phyloP scores from a whole-genome alignment of 1,140 invertebrate species.

The Antheraea pernyi region DNA sequence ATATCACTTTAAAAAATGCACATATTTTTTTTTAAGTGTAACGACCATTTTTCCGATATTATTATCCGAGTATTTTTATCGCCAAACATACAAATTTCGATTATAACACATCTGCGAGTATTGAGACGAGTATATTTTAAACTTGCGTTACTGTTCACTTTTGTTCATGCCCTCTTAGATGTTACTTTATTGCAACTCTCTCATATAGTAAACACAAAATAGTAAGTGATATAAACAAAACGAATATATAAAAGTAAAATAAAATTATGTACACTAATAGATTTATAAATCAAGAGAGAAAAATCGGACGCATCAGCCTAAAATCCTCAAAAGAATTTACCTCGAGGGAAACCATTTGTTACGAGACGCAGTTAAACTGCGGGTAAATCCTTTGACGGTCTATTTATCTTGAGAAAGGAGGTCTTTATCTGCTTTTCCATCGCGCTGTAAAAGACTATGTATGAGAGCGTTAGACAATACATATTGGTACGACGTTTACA shows the following conservation, averaged over 20 bases:
- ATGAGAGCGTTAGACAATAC: background rate
- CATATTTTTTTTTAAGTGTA: too few species aligned
- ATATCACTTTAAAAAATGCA: too few species aligned
- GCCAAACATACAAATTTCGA: too few species aligned
- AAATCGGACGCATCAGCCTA: background rate
- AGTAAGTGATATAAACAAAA: background rate
- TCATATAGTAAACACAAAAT: background rate
- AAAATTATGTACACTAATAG: background rate
- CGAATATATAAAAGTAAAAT: background rate
- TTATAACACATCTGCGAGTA: too few species aligned
- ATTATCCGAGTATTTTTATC: too few species aligned
- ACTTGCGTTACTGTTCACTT: too few species aligned
- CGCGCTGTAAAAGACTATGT: background rate
- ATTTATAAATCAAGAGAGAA: background rate
- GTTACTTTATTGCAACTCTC: too few species aligned
- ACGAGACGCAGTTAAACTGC: background rate
- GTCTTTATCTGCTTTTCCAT: background rate
- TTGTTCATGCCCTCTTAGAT: too few species aligned
- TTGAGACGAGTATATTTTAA: too few species aligned
- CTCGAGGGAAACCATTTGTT: background rate
- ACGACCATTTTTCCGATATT: too few species aligned
- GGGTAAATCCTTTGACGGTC: constrained; percentile 1
- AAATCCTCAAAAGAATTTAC: background rate
- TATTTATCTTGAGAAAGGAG: constrained; percentile 1
- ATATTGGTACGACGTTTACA: background rate